Percentiles rank a stretch among this genome's conserved stretches.
Evolutionary conservation across 2,113 vertebrate genomes (phyloP).

Genomic region (Rhinopomastus cyanomelas): DNA sequence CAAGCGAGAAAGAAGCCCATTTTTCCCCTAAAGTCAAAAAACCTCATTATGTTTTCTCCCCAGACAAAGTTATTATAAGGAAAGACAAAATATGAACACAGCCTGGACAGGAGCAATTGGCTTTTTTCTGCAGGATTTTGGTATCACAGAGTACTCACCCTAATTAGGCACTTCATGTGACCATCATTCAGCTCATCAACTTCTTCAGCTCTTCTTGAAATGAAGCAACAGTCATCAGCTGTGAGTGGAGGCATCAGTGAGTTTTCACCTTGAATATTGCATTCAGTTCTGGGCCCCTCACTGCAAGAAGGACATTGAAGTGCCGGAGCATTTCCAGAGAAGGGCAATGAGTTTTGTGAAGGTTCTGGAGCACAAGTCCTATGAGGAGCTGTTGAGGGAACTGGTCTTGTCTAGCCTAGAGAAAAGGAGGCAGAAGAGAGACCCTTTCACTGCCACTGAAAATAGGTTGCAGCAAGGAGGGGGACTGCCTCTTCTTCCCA

Average conservation of each 20-base stretch:
- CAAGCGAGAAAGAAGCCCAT: fast-evolving
- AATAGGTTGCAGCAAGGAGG: too few species aligned
- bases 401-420: too few species aligned
- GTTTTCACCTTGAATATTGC: too few species aligned
- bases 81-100: not conserved
- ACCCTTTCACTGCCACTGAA: too few species aligned
- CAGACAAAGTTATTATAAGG: not conserved
- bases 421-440: too few species aligned
- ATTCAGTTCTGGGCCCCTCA: too few species aligned
- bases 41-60: not conserved
- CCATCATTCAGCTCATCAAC: not conserved
- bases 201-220: not conserved
- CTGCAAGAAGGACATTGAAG: too few species aligned
- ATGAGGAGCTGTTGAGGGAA: too few species aligned
- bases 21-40: not conserved
- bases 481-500: too few species aligned
- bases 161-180: not conserved
- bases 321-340: too few species aligned
- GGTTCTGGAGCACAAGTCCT: too few species aligned
- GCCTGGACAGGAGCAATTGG: not conserved
- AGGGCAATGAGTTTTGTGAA: too few species aligned
- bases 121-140: not conserved
- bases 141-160: not conserved
- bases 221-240: not conserved
- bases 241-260: not conserved